Conservation (phyloP, 53 echinoderm and acorn worm genomes). For the Crossaster papposus region DNA sequence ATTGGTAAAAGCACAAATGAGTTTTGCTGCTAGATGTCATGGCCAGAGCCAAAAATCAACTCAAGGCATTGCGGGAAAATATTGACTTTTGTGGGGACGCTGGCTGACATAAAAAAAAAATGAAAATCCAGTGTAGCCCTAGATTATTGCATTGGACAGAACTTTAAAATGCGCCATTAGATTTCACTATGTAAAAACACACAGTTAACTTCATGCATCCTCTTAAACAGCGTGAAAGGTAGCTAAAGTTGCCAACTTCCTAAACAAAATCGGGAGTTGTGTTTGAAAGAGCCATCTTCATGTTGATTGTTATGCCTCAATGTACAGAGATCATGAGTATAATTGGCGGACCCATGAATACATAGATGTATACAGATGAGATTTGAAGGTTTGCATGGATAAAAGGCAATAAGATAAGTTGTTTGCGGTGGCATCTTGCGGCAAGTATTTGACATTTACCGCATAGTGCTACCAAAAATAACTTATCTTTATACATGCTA, state of each 20-base stretch:
- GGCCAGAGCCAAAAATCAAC: slow-evolving; percentile 8
- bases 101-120: neutral
- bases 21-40: slow-evolving; percentile 9
- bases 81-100: slow-evolving; percentile 35
- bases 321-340: too few relatives aligned
- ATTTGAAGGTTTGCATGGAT: too few relatives aligned
- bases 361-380: too few relatives aligned
- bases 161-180: neutral
- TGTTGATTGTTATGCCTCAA: too few relatives aligned
- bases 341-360: too few relatives aligned
- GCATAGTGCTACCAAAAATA: too few relatives aligned
- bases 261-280: neutral
- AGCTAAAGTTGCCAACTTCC: neutral
- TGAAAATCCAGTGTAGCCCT: neutral
- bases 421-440: too few relatives aligned
- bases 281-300: too few relatives aligned
- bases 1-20: slow-evolving; percentile 30
- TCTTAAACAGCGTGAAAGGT: neutral
- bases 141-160: neutral
- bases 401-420: too few relatives aligned
- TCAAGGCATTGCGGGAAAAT: slow-evolving; percentile 19
- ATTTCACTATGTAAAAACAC: neutral
- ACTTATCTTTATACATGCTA: too few relatives aligned
- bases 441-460: too few relatives aligned
- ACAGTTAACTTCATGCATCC: neutral